Conservation (phyloP, 2,888 invertebrate species). For the Orthonevra nobilis region DNA sequence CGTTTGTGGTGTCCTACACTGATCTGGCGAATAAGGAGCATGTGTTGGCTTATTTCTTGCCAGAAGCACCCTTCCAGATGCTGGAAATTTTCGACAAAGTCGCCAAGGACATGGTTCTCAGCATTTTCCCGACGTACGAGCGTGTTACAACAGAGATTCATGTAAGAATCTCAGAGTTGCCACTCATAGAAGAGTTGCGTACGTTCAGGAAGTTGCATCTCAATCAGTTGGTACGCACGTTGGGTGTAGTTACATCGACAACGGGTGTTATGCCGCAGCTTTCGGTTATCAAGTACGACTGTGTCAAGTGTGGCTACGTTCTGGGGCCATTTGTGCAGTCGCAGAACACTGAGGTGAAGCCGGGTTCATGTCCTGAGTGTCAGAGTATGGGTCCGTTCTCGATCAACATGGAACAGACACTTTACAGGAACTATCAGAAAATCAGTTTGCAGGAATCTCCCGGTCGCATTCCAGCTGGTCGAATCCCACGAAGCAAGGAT, state of each 20-base stretch:
- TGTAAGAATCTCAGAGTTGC: slow-evolving; percentile 96
- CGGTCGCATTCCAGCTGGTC: slow-evolving; percentile 97
- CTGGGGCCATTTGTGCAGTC: slow-evolving; percentile 98
- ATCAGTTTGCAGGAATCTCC: slow-evolving; percentile 99
- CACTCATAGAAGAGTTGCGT: slow-evolving; percentile 96
- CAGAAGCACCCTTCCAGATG: slow-evolving; percentile 98
- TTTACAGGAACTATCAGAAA: slow-evolving; percentile 99
- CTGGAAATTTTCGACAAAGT: slow-evolving; percentile 97
- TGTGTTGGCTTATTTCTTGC: slow-evolving; percentile 96
- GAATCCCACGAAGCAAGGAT: slow-evolving; percentile 98
- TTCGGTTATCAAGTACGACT: slow-evolving; percentile 97
- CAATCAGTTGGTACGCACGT: slow-evolving; percentile 95
- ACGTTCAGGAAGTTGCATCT: slow-evolving; percentile 94
- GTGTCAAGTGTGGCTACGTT: slow-evolving; percentile 96
- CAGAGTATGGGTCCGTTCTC: slow-evolving; percentile 97
- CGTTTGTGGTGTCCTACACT: slow-evolving; percentile 96
- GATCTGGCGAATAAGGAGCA: slow-evolving; percentile 94
- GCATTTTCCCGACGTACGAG: slow-evolving; percentile 97
- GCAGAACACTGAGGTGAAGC: slow-evolving; percentile 95
- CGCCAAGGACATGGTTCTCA: slow-evolving; percentile 94
- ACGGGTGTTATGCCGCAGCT: slow-evolving; percentile 98
- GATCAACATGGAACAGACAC: slow-evolving; percentile 99
- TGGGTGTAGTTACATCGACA: slow-evolving; percentile 97
- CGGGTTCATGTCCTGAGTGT: slow-evolving; percentile 98
- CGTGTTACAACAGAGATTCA: slow-evolving; percentile 96